These are phyloP conservation scores for Drosophila carrolli DNA, from an alignment of 1,140 invertebrate species.

Conservation along the genomic window DNA sequence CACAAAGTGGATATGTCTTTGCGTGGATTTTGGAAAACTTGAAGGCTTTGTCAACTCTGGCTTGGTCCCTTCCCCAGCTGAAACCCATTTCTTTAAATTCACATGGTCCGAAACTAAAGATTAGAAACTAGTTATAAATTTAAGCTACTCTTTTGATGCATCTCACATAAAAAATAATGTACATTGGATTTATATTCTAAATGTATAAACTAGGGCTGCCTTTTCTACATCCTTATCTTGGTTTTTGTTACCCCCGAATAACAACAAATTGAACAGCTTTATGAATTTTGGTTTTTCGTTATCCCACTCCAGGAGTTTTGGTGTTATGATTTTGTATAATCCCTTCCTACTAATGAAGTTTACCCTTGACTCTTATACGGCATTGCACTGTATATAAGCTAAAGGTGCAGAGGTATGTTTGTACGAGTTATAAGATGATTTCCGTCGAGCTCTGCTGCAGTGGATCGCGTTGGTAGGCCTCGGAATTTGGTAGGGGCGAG, in stretches of 20 bases:
- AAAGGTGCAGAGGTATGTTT: constrained; percentile 46
- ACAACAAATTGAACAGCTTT: constrained; percentile 70
- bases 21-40: constrained; percentile 31
- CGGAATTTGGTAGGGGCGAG: constrained; percentile 39
- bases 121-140: constrained; percentile 26
- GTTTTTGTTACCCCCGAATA: constrained; percentile 68
- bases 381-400: constrained; percentile 11
- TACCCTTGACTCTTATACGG: constrained; percentile 27
- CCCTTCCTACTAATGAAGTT: constrained; percentile 27
- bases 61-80: constrained; percentile 38
- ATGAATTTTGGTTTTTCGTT: constrained; percentile 31
- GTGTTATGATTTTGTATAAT: constrained; percentile 37
- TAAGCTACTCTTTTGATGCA: constrained; percentile 38
- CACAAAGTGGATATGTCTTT: constrained; percentile 53
- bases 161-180: constrained; percentile 54
- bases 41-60: constrained; percentile 23
- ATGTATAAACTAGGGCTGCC: constrained; percentile 32
- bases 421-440: constrained; percentile 74
- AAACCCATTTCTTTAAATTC: constrained; percentile 49
- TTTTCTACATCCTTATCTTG: constrained; percentile 19
- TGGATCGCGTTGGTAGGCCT: constrained; percentile 67
- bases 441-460: constrained; percentile 75
- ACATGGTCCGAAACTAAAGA: constrained; percentile 45
- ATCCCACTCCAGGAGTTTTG: constrained; percentile 19
- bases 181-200: constrained; percentile 26